A percentile compares a stretch with the other conserved stretches of the same genome.
Conservation (phyloP, 2,113 vertebrate genomes). For the Poeciliopsis turrubarensis region DNA sequence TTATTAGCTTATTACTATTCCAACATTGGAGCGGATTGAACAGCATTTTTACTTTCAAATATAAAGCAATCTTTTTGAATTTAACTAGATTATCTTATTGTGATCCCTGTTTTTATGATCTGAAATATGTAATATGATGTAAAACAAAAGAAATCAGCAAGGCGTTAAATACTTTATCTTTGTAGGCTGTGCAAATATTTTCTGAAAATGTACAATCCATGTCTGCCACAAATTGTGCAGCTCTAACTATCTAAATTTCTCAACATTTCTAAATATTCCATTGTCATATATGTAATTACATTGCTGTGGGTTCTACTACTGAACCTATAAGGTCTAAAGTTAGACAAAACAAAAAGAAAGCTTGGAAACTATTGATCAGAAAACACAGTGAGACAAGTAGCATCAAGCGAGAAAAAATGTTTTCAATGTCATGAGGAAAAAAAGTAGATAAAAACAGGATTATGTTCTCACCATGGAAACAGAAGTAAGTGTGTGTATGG, state of each 20-base stretch:
- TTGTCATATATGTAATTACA: not conserved
- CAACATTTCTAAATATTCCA: not conserved
- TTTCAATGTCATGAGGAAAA: not conserved
- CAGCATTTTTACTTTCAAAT: no score
- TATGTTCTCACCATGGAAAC: slow-evolving; percentile 1
- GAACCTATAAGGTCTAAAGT: not conserved
- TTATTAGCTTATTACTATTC: no score
- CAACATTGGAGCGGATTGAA: no score
- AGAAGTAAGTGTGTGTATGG: not conserved
- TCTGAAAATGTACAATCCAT: not conserved
- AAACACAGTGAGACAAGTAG: not conserved
- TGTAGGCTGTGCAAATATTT: no score
- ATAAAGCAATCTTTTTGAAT: no score
- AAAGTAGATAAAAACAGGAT: not conserved
- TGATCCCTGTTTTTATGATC: no score
- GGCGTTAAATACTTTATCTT: no score
- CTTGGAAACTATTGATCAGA: not conserved
- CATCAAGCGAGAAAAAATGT: not conserved
- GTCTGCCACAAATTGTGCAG: not conserved
- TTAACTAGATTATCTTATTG: no score
- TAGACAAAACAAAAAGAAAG: not conserved
- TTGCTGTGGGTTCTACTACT: not conserved
- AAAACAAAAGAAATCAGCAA: no score
- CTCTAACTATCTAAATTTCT: not conserved
- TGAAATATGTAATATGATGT: no score